phyloP scores from a whole-genome alignment of 2,888 invertebrate genomes.

The Ophioninae sp. region DNA sequence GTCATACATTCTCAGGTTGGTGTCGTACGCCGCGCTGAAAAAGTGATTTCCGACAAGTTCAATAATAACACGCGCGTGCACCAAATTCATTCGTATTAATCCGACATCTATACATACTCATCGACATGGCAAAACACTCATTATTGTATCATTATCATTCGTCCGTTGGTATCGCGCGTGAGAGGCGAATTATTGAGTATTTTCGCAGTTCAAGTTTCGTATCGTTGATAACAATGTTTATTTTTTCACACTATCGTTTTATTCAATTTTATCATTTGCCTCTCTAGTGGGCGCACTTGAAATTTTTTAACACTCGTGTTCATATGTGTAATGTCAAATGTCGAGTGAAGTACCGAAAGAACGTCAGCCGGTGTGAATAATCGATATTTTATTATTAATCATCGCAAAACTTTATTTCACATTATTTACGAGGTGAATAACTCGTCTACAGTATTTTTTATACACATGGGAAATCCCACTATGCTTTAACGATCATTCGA shows the following conservation, averaged over 20 bases:
- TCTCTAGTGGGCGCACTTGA: background rate
- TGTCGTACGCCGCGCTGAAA: background rate
- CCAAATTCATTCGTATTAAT: constrained; percentile 28
- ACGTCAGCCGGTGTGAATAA: constrained; percentile 23
- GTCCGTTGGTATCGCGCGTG: background rate
- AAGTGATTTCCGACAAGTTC: constrained; percentile 10
- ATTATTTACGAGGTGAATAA: background rate
- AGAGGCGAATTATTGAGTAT: constrained; percentile 19
- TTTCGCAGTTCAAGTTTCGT: constrained; percentile 25
- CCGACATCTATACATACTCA: constrained; percentile 7
- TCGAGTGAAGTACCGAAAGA: constrained; percentile 1
- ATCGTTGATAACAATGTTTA: background rate
- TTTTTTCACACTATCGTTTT: constrained; percentile 8
- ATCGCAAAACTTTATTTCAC: constrained; percentile 5
- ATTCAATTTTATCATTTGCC: constrained; percentile 16
- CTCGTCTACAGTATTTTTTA: constrained; percentile 48
- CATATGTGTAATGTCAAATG: background rate
- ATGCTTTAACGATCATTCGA: background rate
- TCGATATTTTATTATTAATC: constrained; percentile 1
- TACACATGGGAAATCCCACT: background rate
- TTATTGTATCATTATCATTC: constrained; percentile 22
- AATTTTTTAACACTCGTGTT: constrained; percentile 1
- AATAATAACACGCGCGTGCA: background rate
- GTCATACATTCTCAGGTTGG: constrained; percentile 15
- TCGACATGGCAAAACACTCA: constrained; percentile 27